These are phyloP conservation scores for Aepyceros melampus DNA, from an alignment of 2,113 vertebrate genomes.

Conservation along the genomic window DNA sequence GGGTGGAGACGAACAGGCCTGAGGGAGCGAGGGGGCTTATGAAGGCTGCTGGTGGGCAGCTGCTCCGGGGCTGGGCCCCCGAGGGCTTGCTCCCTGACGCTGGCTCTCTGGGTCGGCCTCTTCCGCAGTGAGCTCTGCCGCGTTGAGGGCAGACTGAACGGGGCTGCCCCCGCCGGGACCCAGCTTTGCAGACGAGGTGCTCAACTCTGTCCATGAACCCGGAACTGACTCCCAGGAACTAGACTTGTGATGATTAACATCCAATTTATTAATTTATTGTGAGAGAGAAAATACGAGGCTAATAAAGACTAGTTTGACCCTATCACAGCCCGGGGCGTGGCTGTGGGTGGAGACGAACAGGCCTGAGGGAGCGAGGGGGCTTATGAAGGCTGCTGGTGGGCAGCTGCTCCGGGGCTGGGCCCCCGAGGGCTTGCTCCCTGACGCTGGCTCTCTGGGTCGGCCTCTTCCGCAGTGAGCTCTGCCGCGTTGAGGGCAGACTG, in stretches of 20 bases:
- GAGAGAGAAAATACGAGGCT: neutral
- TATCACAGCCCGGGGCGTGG: neutral
- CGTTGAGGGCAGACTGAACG: neutral
- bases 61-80: neutral
- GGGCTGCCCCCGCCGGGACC: neutral
- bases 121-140: accelerated
- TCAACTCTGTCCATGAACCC: too few relatives aligned
- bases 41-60: neutral
- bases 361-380: neutral
- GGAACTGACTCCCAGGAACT: neutral
- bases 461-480: neutral
- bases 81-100: neutral
- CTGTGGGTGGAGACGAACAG: neutral
- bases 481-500: neutral
- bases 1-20: neutral
- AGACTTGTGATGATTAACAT: neutral
- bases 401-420: neutral
- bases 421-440: neutral
- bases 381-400: neutral
- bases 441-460: neutral
- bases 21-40: neutral
- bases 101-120: neutral
- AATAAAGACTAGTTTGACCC: neutral
- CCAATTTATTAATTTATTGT: neutral
- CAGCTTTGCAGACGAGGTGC: neutral